Evolutionary conservation across 2,888 invertebrate genomes (phyloP), one percentile per base, ranked within the genome.

Genomic region (Papilio elwesi): DNA sequence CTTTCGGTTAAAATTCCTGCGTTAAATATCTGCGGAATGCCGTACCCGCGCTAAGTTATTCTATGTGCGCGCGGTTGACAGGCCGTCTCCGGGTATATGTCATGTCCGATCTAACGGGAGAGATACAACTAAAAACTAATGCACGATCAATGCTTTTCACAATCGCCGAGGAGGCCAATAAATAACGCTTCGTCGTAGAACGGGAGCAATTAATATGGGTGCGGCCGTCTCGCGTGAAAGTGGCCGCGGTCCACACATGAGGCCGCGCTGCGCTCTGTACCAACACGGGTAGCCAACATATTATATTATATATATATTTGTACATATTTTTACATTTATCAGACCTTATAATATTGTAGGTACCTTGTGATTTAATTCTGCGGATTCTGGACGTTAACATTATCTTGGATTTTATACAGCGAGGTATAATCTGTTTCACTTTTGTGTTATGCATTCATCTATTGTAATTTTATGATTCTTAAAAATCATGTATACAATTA

Each of bases 191-290:
- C 90, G 87, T 78, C 90, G 89, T 91, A 90, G 92, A 93, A 93
- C 92, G 91, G 90, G 93, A 93, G 92, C 93, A 92, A 93, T 93
- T 92, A 93, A 92, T 90, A 91, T 92, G 90, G 93, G 92, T 89
- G 93, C 90, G 93, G 85, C 92, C 84, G 88, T 79, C 88, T 85
- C 84, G 87, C 90, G 92, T 90, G 92, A 93, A 93, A 93, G 93
- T 92, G 86, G 89, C 88, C 84, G 87, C 85, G 84, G 84, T 43
- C 85, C 87, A 82, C 87, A 86, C 89, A 86, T 88, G 88, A 85
- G 85, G 71, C 80, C 79, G 78, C 72, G 38, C 26, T 53, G 55
- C 48, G 63, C 59, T 11, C 55, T 53, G 64, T 52, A 68, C 71
- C 57, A 78, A 76, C 82, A 84, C 80, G 81, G 79, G 79, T 62